phyloP scores from a whole-genome alignment of 2,113 vertebrate genomes.

The Chamaea fasciata region DNA sequence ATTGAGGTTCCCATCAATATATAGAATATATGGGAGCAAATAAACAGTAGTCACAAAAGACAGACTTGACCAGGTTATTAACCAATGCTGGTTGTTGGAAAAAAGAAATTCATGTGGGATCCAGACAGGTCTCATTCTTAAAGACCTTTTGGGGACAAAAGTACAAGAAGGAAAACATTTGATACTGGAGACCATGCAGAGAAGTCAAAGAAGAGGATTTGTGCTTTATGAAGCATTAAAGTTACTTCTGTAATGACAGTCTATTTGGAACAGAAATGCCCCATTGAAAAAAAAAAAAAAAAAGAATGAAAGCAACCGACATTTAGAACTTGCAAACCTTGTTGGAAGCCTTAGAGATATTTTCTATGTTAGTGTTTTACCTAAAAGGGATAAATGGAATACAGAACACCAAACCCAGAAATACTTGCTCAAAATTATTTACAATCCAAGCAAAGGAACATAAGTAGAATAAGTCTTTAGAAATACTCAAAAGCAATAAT shows the following conservation, averaged over 20 bases:
- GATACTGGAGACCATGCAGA: conserved; percentile 31
- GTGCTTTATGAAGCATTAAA: conserved; percentile 25
- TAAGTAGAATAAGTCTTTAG: not conserved
- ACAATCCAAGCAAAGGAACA: not conserved
- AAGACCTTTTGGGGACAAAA: conserved; percentile 33
- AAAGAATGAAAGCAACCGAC: not conserved
- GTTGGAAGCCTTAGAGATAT: not conserved
- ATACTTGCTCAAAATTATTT: not conserved
- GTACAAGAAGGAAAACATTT: conserved; percentile 26
- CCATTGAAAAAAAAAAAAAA: not conserved
- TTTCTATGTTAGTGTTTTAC: not conserved
- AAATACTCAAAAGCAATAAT: not conserved
- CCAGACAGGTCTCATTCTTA: conserved; percentile 34
- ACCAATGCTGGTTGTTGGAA: not conserved
- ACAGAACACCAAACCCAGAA: not conserved
- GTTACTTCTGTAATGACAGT: conserved; percentile 10
- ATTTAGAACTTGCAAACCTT: not conserved
- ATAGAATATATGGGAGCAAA: conserved; percentile 43
- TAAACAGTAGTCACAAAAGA: conserved; percentile 37
- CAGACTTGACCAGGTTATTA: conserved; percentile 34
- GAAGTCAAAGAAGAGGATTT: conserved; percentile 36
- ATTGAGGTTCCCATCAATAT: conserved; percentile 43
- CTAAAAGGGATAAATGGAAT: not conserved
- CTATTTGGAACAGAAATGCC: conserved; percentile 6
- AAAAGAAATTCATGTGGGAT: conserved; percentile 30